These are phyloP conservation scores for Acanthurus tractus DNA, from an alignment of 2,797 vertebrate species.

Conservation along the genomic window DNA sequence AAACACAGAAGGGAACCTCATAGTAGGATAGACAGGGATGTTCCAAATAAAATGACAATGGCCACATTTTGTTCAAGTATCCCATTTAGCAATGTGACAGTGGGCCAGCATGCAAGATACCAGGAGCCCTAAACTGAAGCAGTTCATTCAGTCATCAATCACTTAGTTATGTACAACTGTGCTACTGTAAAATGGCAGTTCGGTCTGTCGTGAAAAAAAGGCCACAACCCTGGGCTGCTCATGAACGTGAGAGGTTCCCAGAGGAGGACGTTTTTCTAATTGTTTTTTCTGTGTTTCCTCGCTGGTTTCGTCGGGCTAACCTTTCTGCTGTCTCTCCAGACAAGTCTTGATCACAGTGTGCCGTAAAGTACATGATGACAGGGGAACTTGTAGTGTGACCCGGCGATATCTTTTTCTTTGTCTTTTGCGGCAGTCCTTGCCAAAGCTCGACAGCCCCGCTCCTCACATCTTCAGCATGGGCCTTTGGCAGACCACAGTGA, in stretches of 20 bases:
- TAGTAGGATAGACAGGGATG: too few relatives aligned
- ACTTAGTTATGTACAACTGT: too few relatives aligned
- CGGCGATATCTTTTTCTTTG: not conserved
- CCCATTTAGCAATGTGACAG: not conserved
- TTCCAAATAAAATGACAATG: too few relatives aligned
- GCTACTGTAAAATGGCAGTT: too few relatives aligned
- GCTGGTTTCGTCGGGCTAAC: not conserved
- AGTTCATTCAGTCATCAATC: not conserved
- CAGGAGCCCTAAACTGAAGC: not conserved
- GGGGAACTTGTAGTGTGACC: slow-evolving; percentile 8
- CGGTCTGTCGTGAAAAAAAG: too few relatives aligned
- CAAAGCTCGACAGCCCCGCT: slow-evolving; percentile 18
- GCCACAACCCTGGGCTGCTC: too few relatives aligned
- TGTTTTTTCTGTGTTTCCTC: not conserved
- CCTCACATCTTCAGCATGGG: slow-evolving; percentile 10
- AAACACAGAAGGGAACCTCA: too few relatives aligned
- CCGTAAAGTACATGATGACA: slow-evolving; percentile 1
- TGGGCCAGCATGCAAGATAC: not conserved
- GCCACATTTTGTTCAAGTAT: not conserved
- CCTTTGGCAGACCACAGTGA: slow-evolving; percentile 29
- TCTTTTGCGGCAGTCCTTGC: slow-evolving; percentile 18
- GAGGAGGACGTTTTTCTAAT: not conserved
- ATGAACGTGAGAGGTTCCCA: not conserved
- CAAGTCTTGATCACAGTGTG: not conserved
- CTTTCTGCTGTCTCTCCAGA: slow-evolving; percentile 3